Conservation (phyloP, 2,888 invertebrate genomes). For the Epicampocera succincta region DNA sequence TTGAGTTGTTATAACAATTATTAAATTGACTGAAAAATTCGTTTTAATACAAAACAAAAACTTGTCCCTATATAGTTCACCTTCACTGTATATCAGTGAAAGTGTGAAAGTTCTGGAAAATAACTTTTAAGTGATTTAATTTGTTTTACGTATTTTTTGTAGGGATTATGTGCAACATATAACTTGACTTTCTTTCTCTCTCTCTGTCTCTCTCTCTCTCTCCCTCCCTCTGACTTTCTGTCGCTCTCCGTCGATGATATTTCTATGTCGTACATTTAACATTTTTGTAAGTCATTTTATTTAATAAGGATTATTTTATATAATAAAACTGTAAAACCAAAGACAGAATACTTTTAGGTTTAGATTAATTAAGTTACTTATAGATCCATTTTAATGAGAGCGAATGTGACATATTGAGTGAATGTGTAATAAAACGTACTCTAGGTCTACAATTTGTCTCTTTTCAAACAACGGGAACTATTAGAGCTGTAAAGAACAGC, state of each 20-base stretch:
- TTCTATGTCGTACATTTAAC: not conserved
- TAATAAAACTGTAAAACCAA: not conserved
- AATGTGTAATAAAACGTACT: constrained; percentile 32
- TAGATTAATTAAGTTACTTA: constrained; percentile 31
- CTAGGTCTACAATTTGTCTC: not conserved
- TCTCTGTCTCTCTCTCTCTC: no score
- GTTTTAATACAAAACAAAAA: no score
- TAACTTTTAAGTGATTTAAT: no score
- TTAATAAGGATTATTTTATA: constrained; percentile 30
- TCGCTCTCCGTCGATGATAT: no score
- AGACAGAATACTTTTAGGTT: not conserved
- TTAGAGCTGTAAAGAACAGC: constrained; percentile 24
- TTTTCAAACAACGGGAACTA: not conserved
- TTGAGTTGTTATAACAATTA: no score
- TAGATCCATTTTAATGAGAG: not conserved
- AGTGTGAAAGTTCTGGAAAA: no score
- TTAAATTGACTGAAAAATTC: no score
- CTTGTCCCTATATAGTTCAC: no score
- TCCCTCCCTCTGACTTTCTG: not conserved
- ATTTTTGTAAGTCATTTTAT: not conserved
- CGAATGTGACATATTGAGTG: constrained; percentile 45
- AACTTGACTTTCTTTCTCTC: no score
- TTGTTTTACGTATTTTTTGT: no score
- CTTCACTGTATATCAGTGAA: no score
- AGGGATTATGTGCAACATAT: no score